Percentiles rank a stretch among this genome's conserved stretches.
Evolutionary conservation across 2,888 invertebrate genomes (phyloP).

Genomic region (Anticlea derivata): DNA sequence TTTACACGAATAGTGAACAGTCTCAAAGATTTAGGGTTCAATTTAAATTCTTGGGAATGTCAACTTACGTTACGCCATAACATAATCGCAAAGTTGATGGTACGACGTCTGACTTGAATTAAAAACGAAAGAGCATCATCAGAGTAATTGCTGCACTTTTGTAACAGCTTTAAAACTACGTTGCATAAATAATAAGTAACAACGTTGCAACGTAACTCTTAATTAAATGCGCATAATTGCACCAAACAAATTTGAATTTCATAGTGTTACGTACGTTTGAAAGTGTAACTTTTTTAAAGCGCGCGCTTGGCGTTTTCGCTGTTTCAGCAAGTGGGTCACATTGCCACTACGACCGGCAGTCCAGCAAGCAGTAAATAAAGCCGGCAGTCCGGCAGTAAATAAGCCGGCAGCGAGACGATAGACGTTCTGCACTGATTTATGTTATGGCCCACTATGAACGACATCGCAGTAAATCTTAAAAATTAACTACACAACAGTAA

Average conservation of each 20-base stretch:
- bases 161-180: slow-evolving; percentile 23
- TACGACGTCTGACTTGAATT: too few relatives aligned
- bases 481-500: slow-evolving; percentile 43
- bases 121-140: too few relatives aligned
- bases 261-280: slow-evolving; percentile 31
- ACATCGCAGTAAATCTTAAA: slow-evolving; percentile 51
- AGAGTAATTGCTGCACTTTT: slow-evolving; percentile 28
- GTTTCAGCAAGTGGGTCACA: slow-evolving; percentile 21
- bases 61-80: too few relatives aligned
- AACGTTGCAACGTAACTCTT: slow-evolving; percentile 30
- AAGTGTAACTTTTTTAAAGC: slow-evolving; percentile 23
- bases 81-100: too few relatives aligned
- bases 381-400: slow-evolving; percentile 43
- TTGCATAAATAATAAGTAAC: slow-evolving; percentile 39
- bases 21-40: too few relatives aligned
- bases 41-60: too few relatives aligned
- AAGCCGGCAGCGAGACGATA: slow-evolving; percentile 48
- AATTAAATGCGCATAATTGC: slow-evolving; percentile 40
- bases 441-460: slow-evolving; percentile 52
- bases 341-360: slow-evolving; percentile 16
- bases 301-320: slow-evolving; percentile 3
- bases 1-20: too few relatives aligned
- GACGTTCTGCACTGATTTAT: slow-evolving; percentile 58
- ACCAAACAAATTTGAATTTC: slow-evolving; percentile 38
- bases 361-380: slow-evolving; percentile 25